These are phyloP conservation scores for Clepsis dumicolana DNA, from an alignment of 2,888 invertebrate species.

Conservation along the genomic window DNA sequence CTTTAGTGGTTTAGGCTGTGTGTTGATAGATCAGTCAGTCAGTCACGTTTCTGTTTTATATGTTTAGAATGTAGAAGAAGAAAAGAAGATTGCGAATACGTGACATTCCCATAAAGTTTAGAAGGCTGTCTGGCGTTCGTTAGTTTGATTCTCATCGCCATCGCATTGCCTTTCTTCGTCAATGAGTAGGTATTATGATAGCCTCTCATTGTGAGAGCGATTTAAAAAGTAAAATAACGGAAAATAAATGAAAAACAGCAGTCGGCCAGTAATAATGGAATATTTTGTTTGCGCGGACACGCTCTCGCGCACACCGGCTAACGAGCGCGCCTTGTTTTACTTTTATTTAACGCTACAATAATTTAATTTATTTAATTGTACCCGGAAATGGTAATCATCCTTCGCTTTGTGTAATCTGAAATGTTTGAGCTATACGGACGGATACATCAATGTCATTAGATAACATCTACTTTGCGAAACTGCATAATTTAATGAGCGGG, in stretches of 20 bases:
- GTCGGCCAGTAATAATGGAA: slow-evolving; percentile 57
- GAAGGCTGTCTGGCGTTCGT: not conserved
- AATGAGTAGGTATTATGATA: slow-evolving; percentile 38
- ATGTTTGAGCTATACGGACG: slow-evolving; percentile 24
- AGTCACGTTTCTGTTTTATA: too few relatives aligned
- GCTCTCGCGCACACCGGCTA: slow-evolving; percentile 72
- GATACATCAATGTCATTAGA: slow-evolving; percentile 41
- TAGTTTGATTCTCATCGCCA: not conserved
- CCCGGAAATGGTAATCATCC: slow-evolving; percentile 45
- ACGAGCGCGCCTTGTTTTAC: slow-evolving; percentile 68
- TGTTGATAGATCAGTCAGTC: too few relatives aligned
- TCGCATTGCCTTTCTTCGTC: slow-evolving; percentile 15
- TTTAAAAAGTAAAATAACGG: slow-evolving; percentile 44
- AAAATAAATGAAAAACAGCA: slow-evolving; percentile 54
- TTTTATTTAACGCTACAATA: slow-evolving; percentile 70
- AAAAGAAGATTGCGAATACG: too few relatives aligned
- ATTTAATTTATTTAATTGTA: slow-evolving; percentile 49
- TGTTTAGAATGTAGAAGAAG: too few relatives aligned
- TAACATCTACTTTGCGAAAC: slow-evolving; percentile 40
- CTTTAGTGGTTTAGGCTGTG: too few relatives aligned
- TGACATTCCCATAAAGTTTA: not conserved
- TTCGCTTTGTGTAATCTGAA: slow-evolving; percentile 27
- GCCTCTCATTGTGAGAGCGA: slow-evolving; percentile 48
- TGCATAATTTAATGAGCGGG: slow-evolving; percentile 29
- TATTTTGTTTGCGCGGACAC: slow-evolving; percentile 68